Base-by-base conservation (phyloP, 2,113 vertebrate species). In the Cynocephalus volans region DNA sequence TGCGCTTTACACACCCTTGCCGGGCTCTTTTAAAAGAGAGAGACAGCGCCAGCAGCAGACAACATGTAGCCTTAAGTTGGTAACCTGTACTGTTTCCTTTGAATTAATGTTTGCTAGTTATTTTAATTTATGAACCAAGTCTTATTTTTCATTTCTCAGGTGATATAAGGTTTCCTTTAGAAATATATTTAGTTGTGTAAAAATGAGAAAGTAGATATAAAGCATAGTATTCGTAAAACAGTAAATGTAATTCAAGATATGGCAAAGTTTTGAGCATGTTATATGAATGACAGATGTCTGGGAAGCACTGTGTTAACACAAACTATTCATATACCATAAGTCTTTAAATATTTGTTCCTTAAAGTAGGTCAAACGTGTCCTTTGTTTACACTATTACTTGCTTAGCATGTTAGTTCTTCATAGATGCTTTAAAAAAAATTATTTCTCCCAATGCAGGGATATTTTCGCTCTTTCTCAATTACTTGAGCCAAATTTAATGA, bases 341-440 rank as follows among this genome's bases (percentile, higher is more conserved):
- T 96, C 31, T 92, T 95, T 87, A 88, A 97, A 96, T 89, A 89
- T 96, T 84, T 95, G 23, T 88, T 96, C n/a, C 48, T 93, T 85
- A 95, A 93, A 95, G 48, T 90, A 92, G 87, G 84, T 93, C 84
- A 96, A 54, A 79, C 19, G 33, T 23, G 18, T 26, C 65, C 64
- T 48, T 90, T 88, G 48, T 96, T 97, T 88, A 87, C 26, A 28
- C 33, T 50, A 48, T 21, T 75, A 50, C 48, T 90, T 92, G 26
- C 77, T 95, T 90, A 90, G 24, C 58, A 76, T 52, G 85, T 79
- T 75, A 79, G 41, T 41, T 97, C 33, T 70, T 85, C 33, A 67
- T 26, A 90, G 54, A 77, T 48, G 12, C 11, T 80, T 88, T 17
- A 14, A 41, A 96, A 81, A n/a, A 92, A 31, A 67, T 56, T 48